phyloP scores from a whole-genome alignment of 2,888 invertebrate genomes.

The Glaucopsyche alexis region DNA sequence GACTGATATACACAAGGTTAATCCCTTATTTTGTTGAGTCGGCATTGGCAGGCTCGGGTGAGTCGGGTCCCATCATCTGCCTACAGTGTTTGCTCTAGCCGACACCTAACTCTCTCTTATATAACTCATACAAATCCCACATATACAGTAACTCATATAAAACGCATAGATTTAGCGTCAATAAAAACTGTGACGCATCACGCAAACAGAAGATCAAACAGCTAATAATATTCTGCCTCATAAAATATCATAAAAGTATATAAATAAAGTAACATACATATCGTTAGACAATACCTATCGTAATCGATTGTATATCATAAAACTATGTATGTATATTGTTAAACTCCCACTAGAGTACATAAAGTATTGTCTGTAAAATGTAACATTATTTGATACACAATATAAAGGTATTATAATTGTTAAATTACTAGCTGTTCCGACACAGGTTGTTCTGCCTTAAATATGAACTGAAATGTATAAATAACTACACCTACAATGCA shows the following conservation, averaged over 20 bases:
- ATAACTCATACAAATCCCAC: background rate
- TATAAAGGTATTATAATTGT: background rate
- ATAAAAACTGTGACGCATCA: conserved; percentile 7
- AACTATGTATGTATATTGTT: no score
- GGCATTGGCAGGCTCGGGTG: conserved; percentile 63
- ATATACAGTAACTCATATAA: background rate
- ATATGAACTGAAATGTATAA: no score
- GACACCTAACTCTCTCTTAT: conserved; percentile 12
- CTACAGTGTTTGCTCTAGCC: conserved; percentile 58
- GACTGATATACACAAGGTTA: background rate
- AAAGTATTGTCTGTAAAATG: background rate
- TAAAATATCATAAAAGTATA: background rate
- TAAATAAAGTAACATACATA: no score
- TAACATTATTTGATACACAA: background rate
- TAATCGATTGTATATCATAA: background rate
- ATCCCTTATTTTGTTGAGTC: conserved; percentile 46
- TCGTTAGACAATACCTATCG: background rate
- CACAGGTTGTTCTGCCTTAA: no score
- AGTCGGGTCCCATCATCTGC: conserved; percentile 53
- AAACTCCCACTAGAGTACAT: background rate
- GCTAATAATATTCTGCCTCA: background rate
- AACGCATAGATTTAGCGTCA: background rate
- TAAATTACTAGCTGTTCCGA: no score
- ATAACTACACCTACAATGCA: no score
- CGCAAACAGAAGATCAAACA: background rate